Base-by-base conservation (phyloP, 2,888 invertebrate genomes). In the Erebia palarica region DNA sequence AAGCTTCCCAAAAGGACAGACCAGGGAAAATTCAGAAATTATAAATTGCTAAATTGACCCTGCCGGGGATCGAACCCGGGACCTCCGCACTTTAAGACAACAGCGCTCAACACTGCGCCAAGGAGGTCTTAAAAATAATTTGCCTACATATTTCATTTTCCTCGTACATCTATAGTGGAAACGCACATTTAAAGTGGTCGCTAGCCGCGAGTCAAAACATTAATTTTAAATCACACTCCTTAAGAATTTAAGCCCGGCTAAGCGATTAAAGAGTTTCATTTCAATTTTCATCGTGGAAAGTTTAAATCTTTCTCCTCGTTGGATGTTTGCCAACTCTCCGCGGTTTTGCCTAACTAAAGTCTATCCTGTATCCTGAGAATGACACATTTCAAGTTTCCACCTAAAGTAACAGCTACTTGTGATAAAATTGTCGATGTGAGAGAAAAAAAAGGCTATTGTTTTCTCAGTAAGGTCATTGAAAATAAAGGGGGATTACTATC, bases 191-290 rank as follows among this genome's bases (percentile, higher is more conserved):
- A 16, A 53, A 53, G 13, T 55, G 1, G 16, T 57, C 16, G n/a
- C 42, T 27, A 27, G 27, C 27, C 10, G 1, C 44, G 8, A 3
- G 14, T 44, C 21, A 21, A 63, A n/a, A 63, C 18, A 21, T 49
- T 47, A 61, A 61, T 18, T 13, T 21, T 63, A 21, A 63, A 63
- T 63, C 47, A 5, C 14, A 8, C 47, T 49, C 47, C 18, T 61
- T 49, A 63, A 63, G 63, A 49, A 21, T 63, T 63, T 16, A 63
- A 63, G 18, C 47, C 21, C 47, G 21, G 63, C 63, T 63, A 63
- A 63, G 63, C 47, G 47, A 21, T 49, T 63, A 9, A 21, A 63
- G 47, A 63, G 63, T 47, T 47, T 47, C 21, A 49, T 63, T 63
- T 63, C 63, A 49, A 63, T 63, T 49, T 63, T 13, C n/a, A 60